Evolutionary conservation across 92 coral and sea anemone species (phyloP).

Genomic region (Epizoanthus illoricatus): DNA sequence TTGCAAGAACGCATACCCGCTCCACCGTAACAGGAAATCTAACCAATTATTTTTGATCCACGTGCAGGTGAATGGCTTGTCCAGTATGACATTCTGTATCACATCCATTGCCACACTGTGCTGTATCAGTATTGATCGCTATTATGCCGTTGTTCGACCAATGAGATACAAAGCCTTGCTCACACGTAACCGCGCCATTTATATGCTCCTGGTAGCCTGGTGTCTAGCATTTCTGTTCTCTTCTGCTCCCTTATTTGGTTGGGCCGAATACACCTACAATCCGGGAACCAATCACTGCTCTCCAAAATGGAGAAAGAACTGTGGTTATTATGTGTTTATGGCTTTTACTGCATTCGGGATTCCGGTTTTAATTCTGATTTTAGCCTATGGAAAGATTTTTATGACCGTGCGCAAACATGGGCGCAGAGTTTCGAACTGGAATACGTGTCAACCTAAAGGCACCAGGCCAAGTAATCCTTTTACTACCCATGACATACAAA

Average conservation of each 20-base stretch:
- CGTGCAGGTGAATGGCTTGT: conserved; percentile 83
- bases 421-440: conserved; percentile 73
- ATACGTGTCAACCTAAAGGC: background rate
- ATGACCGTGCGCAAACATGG: conserved; percentile 70
- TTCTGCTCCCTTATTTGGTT: conserved; percentile 65
- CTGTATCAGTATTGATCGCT: conserved; percentile 92
- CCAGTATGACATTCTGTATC: conserved; percentile 73
- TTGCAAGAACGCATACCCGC: no score
- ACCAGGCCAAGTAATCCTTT: background rate
- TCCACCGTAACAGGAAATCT: no score
- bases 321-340: conserved; percentile 76
- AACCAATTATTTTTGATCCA: no score
- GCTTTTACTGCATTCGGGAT: conserved; percentile 65
- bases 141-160: conserved; percentile 90
- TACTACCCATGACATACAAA: background rate
- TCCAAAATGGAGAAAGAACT: conserved; percentile 72
- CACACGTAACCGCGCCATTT: conserved; percentile 61
- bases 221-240: conserved; percentile 60
- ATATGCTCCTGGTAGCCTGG: conserved; percentile 69
- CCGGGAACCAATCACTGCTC: conserved; percentile 87
- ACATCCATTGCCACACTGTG: conserved; percentile 81
- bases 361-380: conserved; percentile 70
- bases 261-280: conserved; percentile 67
- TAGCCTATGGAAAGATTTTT: conserved; percentile 82
- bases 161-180: conserved; percentile 76